Evolutionary conservation across 2,888 invertebrate species (phyloP).

Genomic region (Agrotis clavis): DNA sequence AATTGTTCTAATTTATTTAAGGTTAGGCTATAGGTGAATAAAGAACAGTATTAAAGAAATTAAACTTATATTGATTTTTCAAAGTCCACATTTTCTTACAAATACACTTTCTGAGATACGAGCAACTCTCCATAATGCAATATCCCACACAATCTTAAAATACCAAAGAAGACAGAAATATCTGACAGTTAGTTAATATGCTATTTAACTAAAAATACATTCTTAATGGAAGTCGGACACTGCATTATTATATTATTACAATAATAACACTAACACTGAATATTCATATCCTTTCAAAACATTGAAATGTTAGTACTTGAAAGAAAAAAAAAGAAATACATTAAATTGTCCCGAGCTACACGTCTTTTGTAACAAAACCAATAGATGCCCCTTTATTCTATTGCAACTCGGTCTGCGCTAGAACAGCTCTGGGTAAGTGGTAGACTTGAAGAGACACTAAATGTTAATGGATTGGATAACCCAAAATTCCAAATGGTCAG

Average conservation of each 20-base stretch:
- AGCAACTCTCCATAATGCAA: slow-evolving; percentile 61
- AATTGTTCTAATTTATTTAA: slow-evolving; percentile 3
- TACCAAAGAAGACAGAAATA: slow-evolving; percentile 16
- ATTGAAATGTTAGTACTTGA: neutral
- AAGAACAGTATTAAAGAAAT: slow-evolving; percentile 69
- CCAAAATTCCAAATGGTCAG: too few species aligned
- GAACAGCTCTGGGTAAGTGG: too few species aligned
- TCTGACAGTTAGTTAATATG: slow-evolving; percentile 31
- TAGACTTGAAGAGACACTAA: too few species aligned
- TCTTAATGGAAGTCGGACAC: slow-evolving; percentile 43
- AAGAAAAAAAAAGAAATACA: slow-evolving; percentile 3
- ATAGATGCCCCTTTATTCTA: neutral
- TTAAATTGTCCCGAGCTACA: neutral
- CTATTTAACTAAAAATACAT: slow-evolving; percentile 35
- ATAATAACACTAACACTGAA: slow-evolving; percentile 38
- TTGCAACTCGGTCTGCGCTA: neutral
- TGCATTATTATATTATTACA: slow-evolving; percentile 53
- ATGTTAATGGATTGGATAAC: too few species aligned
- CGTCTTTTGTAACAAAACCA: neutral
- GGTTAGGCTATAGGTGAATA: slow-evolving; percentile 38
- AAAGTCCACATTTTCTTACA: slow-evolving; percentile 77
- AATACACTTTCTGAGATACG: slow-evolving; percentile 68
- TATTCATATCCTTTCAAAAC: slow-evolving; percentile 13
- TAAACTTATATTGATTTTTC: slow-evolving; percentile 75
- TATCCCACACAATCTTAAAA: slow-evolving; percentile 53